These are phyloP conservation scores for Nycteola revayana DNA, from an alignment of 2,888 invertebrate genomes.

Conservation along the genomic window DNA sequence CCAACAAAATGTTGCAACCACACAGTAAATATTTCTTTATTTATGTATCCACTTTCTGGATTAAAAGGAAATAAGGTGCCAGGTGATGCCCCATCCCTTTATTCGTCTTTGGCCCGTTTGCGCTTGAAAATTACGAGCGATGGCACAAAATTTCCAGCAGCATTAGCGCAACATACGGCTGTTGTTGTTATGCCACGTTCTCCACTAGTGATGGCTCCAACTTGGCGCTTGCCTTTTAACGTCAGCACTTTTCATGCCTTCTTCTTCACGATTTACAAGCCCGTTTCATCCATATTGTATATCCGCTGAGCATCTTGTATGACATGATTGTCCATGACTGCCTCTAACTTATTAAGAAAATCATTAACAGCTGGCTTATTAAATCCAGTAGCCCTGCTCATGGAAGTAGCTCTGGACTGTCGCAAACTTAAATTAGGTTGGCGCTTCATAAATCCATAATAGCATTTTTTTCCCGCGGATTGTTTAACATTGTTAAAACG, in stretches of 20 bases:
- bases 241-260: constrained; percentile 4
- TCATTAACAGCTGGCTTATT: background rate
- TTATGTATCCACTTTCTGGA: constrained; percentile 4
- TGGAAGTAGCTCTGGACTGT: too few species aligned
- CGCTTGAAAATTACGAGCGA: constrained; percentile 9
- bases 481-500: constrained; percentile 6
- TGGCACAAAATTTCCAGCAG: constrained; percentile 7
- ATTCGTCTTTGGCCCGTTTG: constrained; percentile 9
- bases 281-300: constrained; percentile 7
- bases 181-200: constrained; percentile 9
- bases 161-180: constrained; percentile 13
- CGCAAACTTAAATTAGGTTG: too few species aligned
- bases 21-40: background rate
- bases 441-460: constrained; percentile 3
- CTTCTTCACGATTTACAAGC: constrained; percentile 5
- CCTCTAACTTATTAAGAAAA: background rate
- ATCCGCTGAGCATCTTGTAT: constrained; percentile 1
- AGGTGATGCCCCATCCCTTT: constrained; percentile 10
- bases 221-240: constrained; percentile 9
- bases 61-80: constrained; percentile 11
- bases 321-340: background rate
- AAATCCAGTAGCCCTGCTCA: constrained; percentile 1
- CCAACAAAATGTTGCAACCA: constrained; percentile 2
- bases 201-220: constrained; percentile 6
- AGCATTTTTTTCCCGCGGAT: too few species aligned